These are phyloP conservation scores for Hippocampus guttulatus DNA, from an alignment of 2,113 vertebrate genomes.

Conservation along the genomic window DNA sequence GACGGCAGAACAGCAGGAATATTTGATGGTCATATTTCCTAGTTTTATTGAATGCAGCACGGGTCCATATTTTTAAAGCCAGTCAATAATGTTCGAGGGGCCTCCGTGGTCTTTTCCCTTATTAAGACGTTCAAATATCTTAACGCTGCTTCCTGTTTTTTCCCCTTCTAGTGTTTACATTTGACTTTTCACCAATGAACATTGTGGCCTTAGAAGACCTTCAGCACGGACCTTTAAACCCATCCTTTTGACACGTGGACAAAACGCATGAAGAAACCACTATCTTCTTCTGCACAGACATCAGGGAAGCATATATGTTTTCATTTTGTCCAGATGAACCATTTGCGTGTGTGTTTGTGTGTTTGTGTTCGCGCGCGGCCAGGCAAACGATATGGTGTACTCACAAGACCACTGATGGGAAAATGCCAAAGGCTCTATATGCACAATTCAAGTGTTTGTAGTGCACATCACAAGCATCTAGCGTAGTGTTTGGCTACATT, in stretches of 20 bases:
- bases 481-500: constrained; percentile 7
- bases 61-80: background rate
- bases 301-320: constrained; percentile 67
- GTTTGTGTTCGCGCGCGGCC: background rate
- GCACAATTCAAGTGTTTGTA: constrained; percentile 12
- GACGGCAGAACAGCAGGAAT: too few species aligned
- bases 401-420: constrained; percentile 21
- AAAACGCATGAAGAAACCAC: constrained; percentile 48
- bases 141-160: constrained; percentile 25
- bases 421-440: constrained; percentile 12
- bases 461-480: constrained; percentile 3
- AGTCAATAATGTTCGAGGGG: background rate
- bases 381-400: constrained; percentile 14
- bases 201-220: constrained; percentile 74
- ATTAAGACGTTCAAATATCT: constrained; percentile 12
- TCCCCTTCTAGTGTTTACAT: constrained; percentile 61
- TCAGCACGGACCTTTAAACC: constrained; percentile 53
- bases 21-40: too few species aligned
- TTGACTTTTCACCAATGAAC: constrained; percentile 60
- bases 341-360: background rate
- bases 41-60: too few species aligned
- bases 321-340: constrained; percentile 33
- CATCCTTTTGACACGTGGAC: constrained; percentile 33
- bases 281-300: constrained; percentile 44
- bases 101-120: constrained; percentile 14